Base-by-base conservation (phyloP, 2,888 invertebrate species). In the Rutpela maculata region DNA sequence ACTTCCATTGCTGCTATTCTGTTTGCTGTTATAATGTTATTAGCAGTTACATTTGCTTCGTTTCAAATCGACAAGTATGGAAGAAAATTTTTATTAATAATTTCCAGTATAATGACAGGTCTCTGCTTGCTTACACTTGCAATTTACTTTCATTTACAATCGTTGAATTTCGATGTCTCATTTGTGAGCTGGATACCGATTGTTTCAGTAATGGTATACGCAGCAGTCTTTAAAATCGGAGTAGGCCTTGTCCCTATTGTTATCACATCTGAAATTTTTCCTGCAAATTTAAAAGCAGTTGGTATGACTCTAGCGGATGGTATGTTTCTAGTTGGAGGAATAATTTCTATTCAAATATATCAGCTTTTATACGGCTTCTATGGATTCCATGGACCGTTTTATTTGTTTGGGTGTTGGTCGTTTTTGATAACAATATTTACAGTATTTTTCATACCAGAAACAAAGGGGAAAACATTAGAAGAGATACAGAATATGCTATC, bases 201-300 rank as follows among this genome's bases (percentile, higher is more conserved):
- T 12, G 83, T 81, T n/a, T 81, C 82, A 7, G 80, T 83, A 2
- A 81, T 85, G 82, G 67, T 80, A 0, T 85, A 85, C 69, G 89
- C 89, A 0, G 83, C 84, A 4, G 84, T 85, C n/a, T 89, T 88
- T 73, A 89, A 89, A 80, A 84, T 87, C 56, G 90, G 90, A 4
- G 77, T 90, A n/a, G 90, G 89, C 5, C 86, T 88, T 73, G 88
- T 90, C 17, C 89, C 90, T 0, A 89, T 89, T 43, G 88, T 90
- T 4, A 84, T 89, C 78, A 89, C 89, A 0, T 89, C 88, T 0
- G 90, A 90, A 80, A 76, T 90, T 18, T 90, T 90, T 78, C 89
- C 90, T 0, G 87, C 89, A 2, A 88, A 87, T 78, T 86, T 90
- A 12, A 90, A 90, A 82, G 89, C 89, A 4, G 86, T 88, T 81